phyloP scores from a whole-genome alignment of 2,888 invertebrate species.

The Drosophila mayaguana region DNA sequence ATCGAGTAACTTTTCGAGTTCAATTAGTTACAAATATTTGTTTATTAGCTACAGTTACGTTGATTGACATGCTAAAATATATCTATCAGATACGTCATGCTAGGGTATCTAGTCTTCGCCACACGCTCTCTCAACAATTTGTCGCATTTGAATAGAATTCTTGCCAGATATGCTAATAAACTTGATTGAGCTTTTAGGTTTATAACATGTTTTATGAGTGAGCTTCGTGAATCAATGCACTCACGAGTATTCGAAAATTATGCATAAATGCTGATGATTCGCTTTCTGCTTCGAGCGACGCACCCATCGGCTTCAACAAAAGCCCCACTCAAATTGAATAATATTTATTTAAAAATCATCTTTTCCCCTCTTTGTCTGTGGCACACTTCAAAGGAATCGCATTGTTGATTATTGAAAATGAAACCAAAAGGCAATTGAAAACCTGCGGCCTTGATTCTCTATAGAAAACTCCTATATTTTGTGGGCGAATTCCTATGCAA shows the following conservation, averaged over 20 bases:
- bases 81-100: no score
- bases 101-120: conserved; percentile 13
- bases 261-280: conserved; percentile 17
- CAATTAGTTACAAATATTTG: neutral
- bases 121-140: neutral
- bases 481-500: no score
- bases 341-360: conserved; percentile 15
- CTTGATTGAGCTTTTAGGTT: conserved; percentile 13
- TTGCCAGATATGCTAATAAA: conserved; percentile 34
- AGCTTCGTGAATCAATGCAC: conserved; percentile 41
- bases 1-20: neutral
- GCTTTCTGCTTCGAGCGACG: conserved; percentile 14
- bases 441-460: conserved; percentile 17
- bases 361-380: conserved; percentile 1
- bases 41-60: neutral
- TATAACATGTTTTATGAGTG: conserved; percentile 17
- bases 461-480: no score
- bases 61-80: neutral
- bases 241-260: conserved; percentile 30
- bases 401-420: conserved; percentile 14
- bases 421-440: conserved; percentile 23
- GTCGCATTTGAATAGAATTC: neutral
- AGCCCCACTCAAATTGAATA: conserved; percentile 25
- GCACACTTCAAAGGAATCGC: conserved; percentile 22
- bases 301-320: conserved; percentile 31